A percentile compares a stretch with the other conserved stretches of the same genome.
Evolutionary conservation across 2,113 vertebrate genomes (phyloP).

Genomic region (Brachionichthys hirsutus): DNA sequence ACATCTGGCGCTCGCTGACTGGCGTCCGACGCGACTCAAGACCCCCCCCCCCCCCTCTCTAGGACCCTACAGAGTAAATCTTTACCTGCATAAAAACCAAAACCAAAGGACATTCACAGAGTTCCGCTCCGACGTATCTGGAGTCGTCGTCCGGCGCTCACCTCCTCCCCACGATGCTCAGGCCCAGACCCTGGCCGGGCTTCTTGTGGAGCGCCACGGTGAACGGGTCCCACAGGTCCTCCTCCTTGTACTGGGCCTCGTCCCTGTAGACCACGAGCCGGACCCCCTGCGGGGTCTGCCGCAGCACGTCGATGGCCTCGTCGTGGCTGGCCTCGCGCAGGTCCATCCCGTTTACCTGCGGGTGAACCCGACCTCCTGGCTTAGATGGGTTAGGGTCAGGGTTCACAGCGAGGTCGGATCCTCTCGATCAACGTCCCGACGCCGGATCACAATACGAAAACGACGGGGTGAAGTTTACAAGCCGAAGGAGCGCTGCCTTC

Average conservation of each 20-base stretch:
- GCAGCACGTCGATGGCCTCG: slow-evolving; percentile 94
- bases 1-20: slow-evolving; percentile 14
- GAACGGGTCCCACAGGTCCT: slow-evolving; percentile 91
- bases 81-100: no score
- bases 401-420: no score
- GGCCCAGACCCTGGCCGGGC: slow-evolving; percentile 88
- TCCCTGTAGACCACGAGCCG: slow-evolving; percentile 89
- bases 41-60: no score
- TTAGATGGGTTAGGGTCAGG: no score
- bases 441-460: slow-evolving; percentile 19
- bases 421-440: no score
- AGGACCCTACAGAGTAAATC: no score
- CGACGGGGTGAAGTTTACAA: slow-evolving; percentile 8
- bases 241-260: slow-evolving; percentile 93
- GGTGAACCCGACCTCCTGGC: neutral
- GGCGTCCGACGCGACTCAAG: neutral
- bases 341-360: slow-evolving; percentile 91
- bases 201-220: slow-evolving; percentile 89
- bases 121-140: no score
- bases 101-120: no score
- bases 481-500: no score
- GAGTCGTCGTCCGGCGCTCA: slow-evolving; percentile 35
- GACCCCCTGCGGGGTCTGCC: slow-evolving; percentile 92
- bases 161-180: slow-evolving; percentile 97
- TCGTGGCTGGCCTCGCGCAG: slow-evolving; percentile 91